Percentiles rank a stretch among this genome's conserved stretches.
Conservation (phyloP, 2,113 vertebrate species). For the Bucco capensis region DNA sequence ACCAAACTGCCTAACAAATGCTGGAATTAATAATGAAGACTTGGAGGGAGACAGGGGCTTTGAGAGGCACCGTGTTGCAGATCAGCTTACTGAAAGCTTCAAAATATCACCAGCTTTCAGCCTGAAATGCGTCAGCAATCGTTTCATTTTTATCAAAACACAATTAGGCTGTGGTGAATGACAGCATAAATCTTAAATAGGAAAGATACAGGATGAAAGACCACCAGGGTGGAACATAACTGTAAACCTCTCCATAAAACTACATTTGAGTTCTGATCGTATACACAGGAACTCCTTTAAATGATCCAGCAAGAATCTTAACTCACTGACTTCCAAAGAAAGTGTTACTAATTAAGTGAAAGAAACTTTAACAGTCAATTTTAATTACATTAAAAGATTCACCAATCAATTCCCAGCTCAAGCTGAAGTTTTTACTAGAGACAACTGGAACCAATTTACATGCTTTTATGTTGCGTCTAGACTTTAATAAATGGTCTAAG, state of each 20-base stretch:
- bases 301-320: slow-evolving; percentile 74
- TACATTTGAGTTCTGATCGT: slow-evolving; percentile 77
- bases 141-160: slow-evolving; percentile 78
- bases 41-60: slow-evolving; percentile 21
- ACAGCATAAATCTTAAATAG: slow-evolving; percentile 81
- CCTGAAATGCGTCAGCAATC: slow-evolving; percentile 77
- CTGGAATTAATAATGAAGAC: slow-evolving; percentile 31
- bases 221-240: slow-evolving; percentile 80
- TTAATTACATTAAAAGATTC: slow-evolving; percentile 78
- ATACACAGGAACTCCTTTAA: slow-evolving; percentile 78
- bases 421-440: slow-evolving; percentile 81
- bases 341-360: slow-evolving; percentile 80
- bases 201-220: slow-evolving; percentile 78
- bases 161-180: slow-evolving; percentile 81
- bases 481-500: slow-evolving; percentile 95
- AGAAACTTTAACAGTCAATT: slow-evolving; percentile 82
- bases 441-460: slow-evolving; percentile 86
- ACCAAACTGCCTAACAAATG: neutral
- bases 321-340: slow-evolving; percentile 75
- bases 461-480: slow-evolving; percentile 98
- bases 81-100: slow-evolving; percentile 73
- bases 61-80: slow-evolving; percentile 58
- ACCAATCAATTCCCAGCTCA: slow-evolving; percentile 77
- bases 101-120: slow-evolving; percentile 68
- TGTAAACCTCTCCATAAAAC: slow-evolving; percentile 80